These are phyloP conservation scores for Drepanosiphum platanoidis DNA, from an alignment of 2,888 invertebrate genomes.

Conservation along the genomic window DNA sequence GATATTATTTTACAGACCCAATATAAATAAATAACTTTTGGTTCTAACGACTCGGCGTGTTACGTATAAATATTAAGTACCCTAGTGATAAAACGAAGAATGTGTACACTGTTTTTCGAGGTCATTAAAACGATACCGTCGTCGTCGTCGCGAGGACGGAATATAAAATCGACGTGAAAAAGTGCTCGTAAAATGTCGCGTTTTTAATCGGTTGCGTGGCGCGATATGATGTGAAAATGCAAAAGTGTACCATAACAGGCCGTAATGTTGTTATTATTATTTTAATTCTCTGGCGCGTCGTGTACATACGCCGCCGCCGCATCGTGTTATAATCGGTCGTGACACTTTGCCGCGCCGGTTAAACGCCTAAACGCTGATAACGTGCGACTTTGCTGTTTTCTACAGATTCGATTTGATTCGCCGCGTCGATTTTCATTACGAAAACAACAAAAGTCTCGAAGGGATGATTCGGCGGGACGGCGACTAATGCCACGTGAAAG, in stretches of 20 bases:
- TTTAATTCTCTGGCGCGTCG: background rate
- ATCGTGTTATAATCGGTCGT: background rate
- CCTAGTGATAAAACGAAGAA: no score
- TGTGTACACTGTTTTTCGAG: background rate
- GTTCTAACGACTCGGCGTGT: no score
- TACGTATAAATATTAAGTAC: no score
- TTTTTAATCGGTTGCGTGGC: background rate
- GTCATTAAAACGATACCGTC: background rate
- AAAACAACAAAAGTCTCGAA: background rate
- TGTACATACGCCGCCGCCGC: background rate
- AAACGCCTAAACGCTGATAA: background rate
- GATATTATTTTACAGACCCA: no score
- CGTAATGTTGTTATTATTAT: background rate
- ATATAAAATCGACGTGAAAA: background rate
- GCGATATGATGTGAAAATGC: background rate
- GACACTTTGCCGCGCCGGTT: background rate
- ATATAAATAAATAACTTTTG: no score
- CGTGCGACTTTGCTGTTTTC: background rate
- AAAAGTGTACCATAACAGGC: background rate
- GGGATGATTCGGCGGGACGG: background rate
- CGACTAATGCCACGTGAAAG: background rate
- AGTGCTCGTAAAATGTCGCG: background rate
- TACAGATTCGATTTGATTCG: slow-evolving; percentile 18
- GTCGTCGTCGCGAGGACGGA: no score
- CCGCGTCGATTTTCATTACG: background rate